A percentile compares a stretch with the other conserved stretches of the same genome.
phyloP scores from a whole-genome alignment of 2,797 vertebrate genomes.

The Liparis tanakae region DNA sequence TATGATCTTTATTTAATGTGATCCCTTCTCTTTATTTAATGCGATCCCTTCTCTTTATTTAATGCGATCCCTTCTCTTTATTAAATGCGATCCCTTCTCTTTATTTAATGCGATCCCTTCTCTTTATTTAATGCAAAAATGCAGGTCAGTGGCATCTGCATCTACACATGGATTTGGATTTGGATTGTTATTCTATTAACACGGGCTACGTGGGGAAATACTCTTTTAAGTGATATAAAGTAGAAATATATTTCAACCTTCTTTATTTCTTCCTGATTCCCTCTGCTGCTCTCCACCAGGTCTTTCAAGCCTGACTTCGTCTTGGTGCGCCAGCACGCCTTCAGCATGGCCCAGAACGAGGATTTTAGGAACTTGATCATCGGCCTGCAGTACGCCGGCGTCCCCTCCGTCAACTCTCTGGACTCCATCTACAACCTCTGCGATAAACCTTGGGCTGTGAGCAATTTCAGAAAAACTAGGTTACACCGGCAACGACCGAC shows the following conservation, averaged over 20 bases:
- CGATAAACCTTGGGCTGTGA: conserved; percentile 99
- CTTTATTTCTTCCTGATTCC: conserved; percentile 5
- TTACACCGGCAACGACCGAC: neutral
- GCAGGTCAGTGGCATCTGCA: conserved; percentile 2
- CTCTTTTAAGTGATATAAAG: neutral
- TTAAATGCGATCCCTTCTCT: neutral
- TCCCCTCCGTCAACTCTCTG: conserved; percentile 94
- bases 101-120: neutral
- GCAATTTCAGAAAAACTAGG: conserved; percentile 55
- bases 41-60: too few relatives aligned
- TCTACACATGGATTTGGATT: conserved; percentile 1
- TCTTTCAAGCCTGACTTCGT: conserved; percentile 97
- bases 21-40: neutral
- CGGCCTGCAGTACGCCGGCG: conserved; percentile 94
- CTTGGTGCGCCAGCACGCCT: conserved; percentile 94
- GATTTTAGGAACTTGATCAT: conserved; percentile 97
- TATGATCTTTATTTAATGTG: neutral
- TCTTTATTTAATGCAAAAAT: conserved; percentile 4
- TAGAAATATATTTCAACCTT: neutral
- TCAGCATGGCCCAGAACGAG: conserved; percentile 97
- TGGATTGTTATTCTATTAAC: neutral
- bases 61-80: conserved; percentile 2
- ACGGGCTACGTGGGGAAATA: neutral
- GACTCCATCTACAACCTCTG: conserved; percentile 98
- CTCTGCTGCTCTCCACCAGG: conserved; percentile 71